phyloP scores from a whole-genome alignment of 2,888 invertebrate genomes.

The Stenotaenia linearis region DNA sequence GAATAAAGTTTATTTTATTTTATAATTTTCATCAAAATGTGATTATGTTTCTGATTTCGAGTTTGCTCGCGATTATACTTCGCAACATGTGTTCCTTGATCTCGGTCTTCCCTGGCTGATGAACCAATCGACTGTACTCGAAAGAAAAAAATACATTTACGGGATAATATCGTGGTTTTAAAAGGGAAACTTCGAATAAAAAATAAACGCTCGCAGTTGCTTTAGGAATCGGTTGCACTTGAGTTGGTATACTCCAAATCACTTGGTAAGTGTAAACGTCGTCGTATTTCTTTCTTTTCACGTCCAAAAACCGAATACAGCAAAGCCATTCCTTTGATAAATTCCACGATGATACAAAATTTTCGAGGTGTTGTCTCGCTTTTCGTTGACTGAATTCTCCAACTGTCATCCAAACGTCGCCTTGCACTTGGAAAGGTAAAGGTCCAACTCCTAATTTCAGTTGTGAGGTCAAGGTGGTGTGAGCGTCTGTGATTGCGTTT shows the following conservation, averaged over 20 bases:
- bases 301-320: background rate
- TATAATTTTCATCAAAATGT: background rate
- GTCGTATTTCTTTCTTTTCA: background rate
- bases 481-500: background rate
- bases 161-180: background rate
- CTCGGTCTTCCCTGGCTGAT: background rate
- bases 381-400: background rate
- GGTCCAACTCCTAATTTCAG: background rate
- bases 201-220: constrained; percentile 30
- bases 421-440: background rate
- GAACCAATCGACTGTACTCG: background rate
- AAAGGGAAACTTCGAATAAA: background rate
- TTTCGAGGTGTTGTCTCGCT: background rate
- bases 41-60: background rate
- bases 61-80: background rate
- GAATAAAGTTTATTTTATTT: background rate
- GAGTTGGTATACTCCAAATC: constrained; percentile 27
- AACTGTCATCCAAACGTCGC: constrained; percentile 17
- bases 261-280: constrained; percentile 8
- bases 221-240: constrained; percentile 7
- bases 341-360: background rate
- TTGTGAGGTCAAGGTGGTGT: background rate
- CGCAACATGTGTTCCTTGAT: background rate
- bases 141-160: background rate
- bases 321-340: background rate